Evolutionary conservation across 2,113 vertebrate species (phyloP).

Genomic region (Cynocephalus volans): DNA sequence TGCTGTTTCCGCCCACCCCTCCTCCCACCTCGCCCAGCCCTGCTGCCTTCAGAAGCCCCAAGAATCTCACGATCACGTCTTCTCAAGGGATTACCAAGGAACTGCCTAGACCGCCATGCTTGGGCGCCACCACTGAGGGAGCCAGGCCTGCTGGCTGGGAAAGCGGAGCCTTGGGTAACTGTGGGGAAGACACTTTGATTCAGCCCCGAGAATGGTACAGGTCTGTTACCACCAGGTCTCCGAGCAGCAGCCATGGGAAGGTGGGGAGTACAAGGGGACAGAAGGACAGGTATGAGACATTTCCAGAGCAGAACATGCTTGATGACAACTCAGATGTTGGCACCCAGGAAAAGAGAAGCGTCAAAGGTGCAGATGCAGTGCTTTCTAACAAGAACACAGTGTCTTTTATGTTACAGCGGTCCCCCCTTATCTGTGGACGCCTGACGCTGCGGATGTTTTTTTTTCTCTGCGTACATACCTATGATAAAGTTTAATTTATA

Average conservation of each 20-base stretch:
- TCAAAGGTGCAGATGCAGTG: background rate
- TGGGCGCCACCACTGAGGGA: background rate
- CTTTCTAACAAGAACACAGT: background rate
- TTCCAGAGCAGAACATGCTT: background rate
- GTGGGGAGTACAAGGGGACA: background rate
- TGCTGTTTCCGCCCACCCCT: background rate
- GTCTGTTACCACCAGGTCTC: background rate
- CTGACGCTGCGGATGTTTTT: no score
- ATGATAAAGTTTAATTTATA: no score
- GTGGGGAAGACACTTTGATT: background rate
- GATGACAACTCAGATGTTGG: background rate
- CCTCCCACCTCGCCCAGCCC: background rate
- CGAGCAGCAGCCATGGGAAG: no score
- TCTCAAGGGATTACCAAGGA: background rate
- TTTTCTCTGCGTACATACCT: no score
- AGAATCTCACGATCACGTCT: background rate
- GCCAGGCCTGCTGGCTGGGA: background rate
- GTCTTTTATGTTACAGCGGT: background rate
- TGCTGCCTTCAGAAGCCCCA: background rate
- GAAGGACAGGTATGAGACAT: background rate
- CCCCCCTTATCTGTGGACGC: no score
- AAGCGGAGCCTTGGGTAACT: background rate
- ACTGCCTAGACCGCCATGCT: background rate
- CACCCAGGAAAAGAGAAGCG: background rate
- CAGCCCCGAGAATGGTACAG: background rate